These are phyloP conservation scores for Eleutherodactylus coqui DNA, from an alignment of 2,797 vertebrate genomes.

Conservation along the genomic window DNA sequence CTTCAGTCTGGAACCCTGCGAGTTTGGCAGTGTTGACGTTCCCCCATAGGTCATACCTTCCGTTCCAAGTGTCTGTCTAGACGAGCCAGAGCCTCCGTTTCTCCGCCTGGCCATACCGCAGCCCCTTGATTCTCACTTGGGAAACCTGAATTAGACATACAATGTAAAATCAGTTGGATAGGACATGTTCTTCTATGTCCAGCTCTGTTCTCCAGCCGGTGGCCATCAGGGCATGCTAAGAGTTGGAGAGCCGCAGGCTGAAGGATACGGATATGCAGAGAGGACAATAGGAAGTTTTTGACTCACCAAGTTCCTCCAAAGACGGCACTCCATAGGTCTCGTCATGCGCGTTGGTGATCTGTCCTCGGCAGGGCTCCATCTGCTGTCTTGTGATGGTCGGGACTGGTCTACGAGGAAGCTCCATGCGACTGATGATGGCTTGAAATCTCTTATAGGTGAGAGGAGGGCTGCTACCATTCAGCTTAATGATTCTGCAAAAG, in stretches of 20 bases:
- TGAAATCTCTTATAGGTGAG: constrained; percentile 98
- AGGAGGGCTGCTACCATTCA: constrained; percentile 92
- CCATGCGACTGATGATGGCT: constrained; percentile 91
- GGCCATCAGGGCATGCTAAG: neutral
- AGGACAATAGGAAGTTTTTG: neutral
- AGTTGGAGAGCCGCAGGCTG: neutral
- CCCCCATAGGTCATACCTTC: constrained; percentile 79
- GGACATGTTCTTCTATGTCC: no score
- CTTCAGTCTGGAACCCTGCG: no score
- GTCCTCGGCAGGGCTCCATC: constrained; percentile 85
- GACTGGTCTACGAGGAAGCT: constrained; percentile 88
- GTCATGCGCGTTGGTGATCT: constrained; percentile 87
- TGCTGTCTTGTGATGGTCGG: constrained; percentile 84
- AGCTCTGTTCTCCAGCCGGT: neutral
- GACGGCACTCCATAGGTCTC: constrained; percentile 91
- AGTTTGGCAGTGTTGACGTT: no score
- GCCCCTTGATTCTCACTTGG: constrained; percentile 80
- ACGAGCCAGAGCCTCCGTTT: constrained; percentile 91
- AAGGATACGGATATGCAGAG: neutral
- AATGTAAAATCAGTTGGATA: neutral
- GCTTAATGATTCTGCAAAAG: constrained; percentile 88
- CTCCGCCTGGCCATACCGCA: constrained; percentile 91
- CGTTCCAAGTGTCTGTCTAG: constrained; percentile 94
- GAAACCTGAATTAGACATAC: constrained; percentile 80
- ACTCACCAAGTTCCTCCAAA: constrained; percentile 91